A percentile compares a stretch with the other conserved stretches of the same genome.
phyloP scores from a whole-genome alignment of 2,888 invertebrate genomes.

The Timema cristinae region DNA sequence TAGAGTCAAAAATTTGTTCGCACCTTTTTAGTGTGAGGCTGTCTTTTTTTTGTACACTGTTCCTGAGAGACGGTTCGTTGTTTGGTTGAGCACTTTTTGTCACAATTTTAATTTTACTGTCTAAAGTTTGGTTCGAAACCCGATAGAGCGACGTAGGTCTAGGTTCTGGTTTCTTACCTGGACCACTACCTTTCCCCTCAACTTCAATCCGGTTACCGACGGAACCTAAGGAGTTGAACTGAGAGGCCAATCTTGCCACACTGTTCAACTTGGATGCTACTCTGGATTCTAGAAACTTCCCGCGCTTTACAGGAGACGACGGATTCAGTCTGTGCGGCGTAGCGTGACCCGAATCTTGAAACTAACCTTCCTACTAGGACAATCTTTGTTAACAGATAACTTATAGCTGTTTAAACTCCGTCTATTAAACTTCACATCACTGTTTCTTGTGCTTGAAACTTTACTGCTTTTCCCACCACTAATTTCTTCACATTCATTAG shows the following conservation, averaged over 20 bases:
- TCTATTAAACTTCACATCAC: too few relatives aligned
- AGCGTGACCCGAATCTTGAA: constrained; percentile 56
- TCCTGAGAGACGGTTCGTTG: too few relatives aligned
- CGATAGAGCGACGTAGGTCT: not conserved
- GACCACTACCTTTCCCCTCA: constrained; percentile 29
- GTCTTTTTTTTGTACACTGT: not conserved
- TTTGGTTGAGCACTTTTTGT: too few relatives aligned
- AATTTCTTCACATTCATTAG: not conserved
- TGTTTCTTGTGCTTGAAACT: too few relatives aligned
- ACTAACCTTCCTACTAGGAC: constrained; percentile 54
- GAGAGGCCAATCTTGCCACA: constrained; percentile 64
- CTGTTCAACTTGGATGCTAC: constrained; percentile 42
- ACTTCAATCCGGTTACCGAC: constrained; percentile 36
- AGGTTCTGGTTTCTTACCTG: constrained; percentile 24
- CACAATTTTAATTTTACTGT: too few relatives aligned
- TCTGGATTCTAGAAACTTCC: constrained; percentile 43
- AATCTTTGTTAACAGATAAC: constrained; percentile 3
- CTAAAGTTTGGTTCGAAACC: constrained; percentile 32
- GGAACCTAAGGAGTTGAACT: constrained; percentile 62
- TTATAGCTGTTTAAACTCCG: not conserved
- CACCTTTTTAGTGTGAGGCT: constrained; percentile 7
- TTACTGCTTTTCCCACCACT: not conserved
- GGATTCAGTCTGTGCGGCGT: constrained; percentile 48
- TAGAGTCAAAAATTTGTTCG: constrained; percentile 28
- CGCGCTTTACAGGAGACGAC: constrained; percentile 34